A percentile compares a stretch with the other conserved stretches of the same genome.
phyloP scores from a whole-genome alignment of 1,140 invertebrate genomes.

The Pogonomyrmex californicus region DNA sequence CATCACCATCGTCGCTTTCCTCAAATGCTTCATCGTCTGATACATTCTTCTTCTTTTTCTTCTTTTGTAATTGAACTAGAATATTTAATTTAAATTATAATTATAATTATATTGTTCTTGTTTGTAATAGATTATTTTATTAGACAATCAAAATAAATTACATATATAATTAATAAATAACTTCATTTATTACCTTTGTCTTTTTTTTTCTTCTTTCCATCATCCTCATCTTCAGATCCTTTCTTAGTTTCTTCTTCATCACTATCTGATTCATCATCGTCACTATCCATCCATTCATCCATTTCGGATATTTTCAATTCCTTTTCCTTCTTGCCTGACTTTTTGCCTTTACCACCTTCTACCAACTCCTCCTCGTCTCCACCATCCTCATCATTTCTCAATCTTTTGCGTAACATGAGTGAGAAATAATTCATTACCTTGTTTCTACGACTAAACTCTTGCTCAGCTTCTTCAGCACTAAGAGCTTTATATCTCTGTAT shows the following conservation, averaged over 20 bases:
- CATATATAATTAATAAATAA: slow-evolving; percentile 10
- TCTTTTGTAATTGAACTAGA: slow-evolving; percentile 85
- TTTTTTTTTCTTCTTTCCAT: slow-evolving; percentile 90
- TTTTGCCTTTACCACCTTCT: slow-evolving; percentile 87
- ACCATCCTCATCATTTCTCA: slow-evolving; percentile 94
- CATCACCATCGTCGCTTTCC: slow-evolving; percentile 98
- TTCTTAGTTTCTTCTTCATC: slow-evolving; percentile 90
- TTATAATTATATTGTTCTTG: slow-evolving; percentile 19
- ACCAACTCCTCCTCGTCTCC: slow-evolving; percentile 90
- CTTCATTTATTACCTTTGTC: slow-evolving; percentile 76
- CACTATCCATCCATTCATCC: slow-evolving; percentile 96
- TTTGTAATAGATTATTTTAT: slow-evolving; percentile 13
- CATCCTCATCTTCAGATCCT: slow-evolving; percentile 90
- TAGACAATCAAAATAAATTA: slow-evolving; percentile 10
- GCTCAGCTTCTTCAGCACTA: slow-evolving; percentile 98
- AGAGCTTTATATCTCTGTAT: slow-evolving; percentile 97
- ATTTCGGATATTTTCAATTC: slow-evolving; percentile 96
- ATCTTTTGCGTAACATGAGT: slow-evolving; percentile 95
- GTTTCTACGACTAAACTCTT: slow-evolving; percentile 97
- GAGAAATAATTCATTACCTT: slow-evolving; percentile 98
- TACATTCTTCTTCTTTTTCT: slow-evolving; percentile 92
- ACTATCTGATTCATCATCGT: slow-evolving; percentile 91
- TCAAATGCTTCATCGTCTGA: slow-evolving; percentile 96
- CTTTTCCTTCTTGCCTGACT: slow-evolving; percentile 86
- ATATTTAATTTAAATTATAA: slow-evolving; percentile 47